A percentile compares a stretch with the other conserved stretches of the same genome.
phyloP scores from a whole-genome alignment of 2,888 invertebrate genomes.

The Diloba caeruleocephala region DNA sequence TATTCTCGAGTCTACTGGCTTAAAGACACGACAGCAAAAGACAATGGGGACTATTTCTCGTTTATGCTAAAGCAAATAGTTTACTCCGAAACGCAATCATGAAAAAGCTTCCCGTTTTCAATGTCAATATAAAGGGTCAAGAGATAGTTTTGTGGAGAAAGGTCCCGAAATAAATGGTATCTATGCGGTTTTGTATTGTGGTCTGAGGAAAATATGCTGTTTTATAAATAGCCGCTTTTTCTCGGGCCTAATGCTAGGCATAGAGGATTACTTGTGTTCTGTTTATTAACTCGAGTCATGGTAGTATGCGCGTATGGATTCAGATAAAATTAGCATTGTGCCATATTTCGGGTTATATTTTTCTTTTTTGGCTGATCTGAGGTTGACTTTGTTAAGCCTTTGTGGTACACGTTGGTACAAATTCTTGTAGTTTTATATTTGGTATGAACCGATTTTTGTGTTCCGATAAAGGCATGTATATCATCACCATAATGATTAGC shows the following conservation, averaged over 20 bases:
- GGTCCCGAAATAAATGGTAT: conserved; percentile 44
- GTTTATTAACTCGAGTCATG: conserved; percentile 27
- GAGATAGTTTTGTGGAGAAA: conserved; percentile 42
- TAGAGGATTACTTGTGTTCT: conserved; percentile 28
- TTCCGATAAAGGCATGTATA: too few species aligned
- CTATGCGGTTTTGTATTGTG: conserved; percentile 34
- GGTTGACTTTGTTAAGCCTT: too few species aligned
- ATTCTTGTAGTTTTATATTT: too few species aligned
- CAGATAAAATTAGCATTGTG: conserved; percentile 26
- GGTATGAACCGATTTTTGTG: too few species aligned
- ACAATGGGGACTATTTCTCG: conserved; percentile 36
- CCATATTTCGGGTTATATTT: conserved; percentile 2
- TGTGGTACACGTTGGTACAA: too few species aligned
- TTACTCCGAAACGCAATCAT: conserved; percentile 47
- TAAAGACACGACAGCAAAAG: conserved; percentile 16
- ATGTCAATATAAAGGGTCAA: conserved; percentile 54
- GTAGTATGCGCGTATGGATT: conserved; percentile 14
- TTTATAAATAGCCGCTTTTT: conserved; percentile 44
- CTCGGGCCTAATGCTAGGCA: conserved; percentile 24
- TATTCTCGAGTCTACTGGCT: conserved; percentile 15
- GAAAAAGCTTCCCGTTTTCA: conserved; percentile 50
- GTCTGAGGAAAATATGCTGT: conserved; percentile 36
- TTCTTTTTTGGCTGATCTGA: too few species aligned
- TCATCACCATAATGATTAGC: too few species aligned
- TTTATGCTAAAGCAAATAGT: conserved; percentile 41